Base-by-base conservation (phyloP, 2,797 vertebrate genomes). In the Pseudotriccus pelzelni region DNA sequence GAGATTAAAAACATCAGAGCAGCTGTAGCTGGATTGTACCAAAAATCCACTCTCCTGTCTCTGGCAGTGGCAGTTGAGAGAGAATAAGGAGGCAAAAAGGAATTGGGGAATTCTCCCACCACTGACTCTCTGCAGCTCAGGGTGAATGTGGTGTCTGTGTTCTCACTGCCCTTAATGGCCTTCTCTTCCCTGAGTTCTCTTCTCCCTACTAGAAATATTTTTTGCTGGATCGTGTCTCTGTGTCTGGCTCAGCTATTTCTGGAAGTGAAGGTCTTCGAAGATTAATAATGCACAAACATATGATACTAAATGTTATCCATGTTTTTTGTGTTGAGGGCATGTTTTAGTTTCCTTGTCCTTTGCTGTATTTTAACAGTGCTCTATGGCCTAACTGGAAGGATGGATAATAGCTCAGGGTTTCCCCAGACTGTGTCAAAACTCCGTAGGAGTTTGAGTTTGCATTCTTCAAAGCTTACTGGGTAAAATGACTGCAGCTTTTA, bases 11-110 rank as follows among this genome's bases (percentile, higher is more conserved):
- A 24, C 15, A 7, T 70, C 44, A 63, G 39, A 62, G 44, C 56
- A 77, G 56, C 56, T 83, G 20, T 47, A 79, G 47, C n/a, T 63
- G 72, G 17, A 44, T 44, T 4, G 0, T 59, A 36, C 10, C 18
- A 24, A 5, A 55, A 76, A 23, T 58, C 59, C 46, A 36, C 3
- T 28, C 46, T 47, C 24, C 34, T 66, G 10, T 49, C 21, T 75
- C 30, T 92, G 67, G 27, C 41, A 34, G 14, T 5, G 7, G 19
- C 63, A 73, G 30, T 47, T 89, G 17, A 60, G n/a, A 62, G 41
- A 74, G 12, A 67, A 7, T 70, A 30, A 64, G 69, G n/a, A 10
- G 13, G 14, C 11, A 41, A 81, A 63, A 46, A 6, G 0, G 0
- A 52, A 8, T 72, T 89, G 56, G 58, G 32, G 28, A 55, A 2